A percentile compares a stretch with the other conserved stretches of the same genome.
Evolutionary conservation across 2,888 invertebrate genomes (phyloP).

Genomic region (Tethea ocularis): DNA sequence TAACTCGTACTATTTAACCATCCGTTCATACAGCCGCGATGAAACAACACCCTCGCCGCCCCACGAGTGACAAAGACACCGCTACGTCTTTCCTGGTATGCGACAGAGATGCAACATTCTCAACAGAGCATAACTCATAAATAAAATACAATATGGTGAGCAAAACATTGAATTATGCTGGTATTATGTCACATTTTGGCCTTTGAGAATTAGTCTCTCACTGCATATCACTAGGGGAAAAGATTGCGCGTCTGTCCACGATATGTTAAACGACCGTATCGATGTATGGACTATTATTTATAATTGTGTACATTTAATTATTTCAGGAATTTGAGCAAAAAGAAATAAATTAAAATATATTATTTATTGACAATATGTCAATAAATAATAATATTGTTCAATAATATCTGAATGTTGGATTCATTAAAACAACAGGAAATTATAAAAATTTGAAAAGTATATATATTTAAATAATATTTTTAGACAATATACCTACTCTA

Average conservation of each 20-base stretch:
- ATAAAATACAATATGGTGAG: constrained; percentile 85
- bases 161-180: constrained; percentile 84
- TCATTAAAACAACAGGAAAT: constrained; percentile 43
- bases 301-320: constrained; percentile 27
- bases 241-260: constrained; percentile 65
- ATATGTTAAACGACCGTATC: constrained; percentile 63
- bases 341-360: too few species aligned
- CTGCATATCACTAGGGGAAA: constrained; percentile 64
- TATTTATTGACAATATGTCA: too few species aligned
- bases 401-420: constrained; percentile 20
- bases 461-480: constrained; percentile 44
- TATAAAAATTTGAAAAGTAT: not conserved
- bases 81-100: constrained; percentile 31
- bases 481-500: constrained; percentile 59
- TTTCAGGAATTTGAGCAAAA: not conserved
- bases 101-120: constrained; percentile 56
- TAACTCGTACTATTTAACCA: constrained; percentile 83
- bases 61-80: constrained; percentile 51
- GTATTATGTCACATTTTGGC: constrained; percentile 84
- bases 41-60: constrained; percentile 68
- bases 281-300: constrained; percentile 53
- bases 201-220: constrained; percentile 78
- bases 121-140: constrained; percentile 82
- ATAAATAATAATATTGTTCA: too few species aligned
- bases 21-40: constrained; percentile 75